A percentile compares a stretch with the other conserved stretches of the same genome.
Conservation (phyloP, 2,888 invertebrate genomes). For the Cosmia pyralina region DNA sequence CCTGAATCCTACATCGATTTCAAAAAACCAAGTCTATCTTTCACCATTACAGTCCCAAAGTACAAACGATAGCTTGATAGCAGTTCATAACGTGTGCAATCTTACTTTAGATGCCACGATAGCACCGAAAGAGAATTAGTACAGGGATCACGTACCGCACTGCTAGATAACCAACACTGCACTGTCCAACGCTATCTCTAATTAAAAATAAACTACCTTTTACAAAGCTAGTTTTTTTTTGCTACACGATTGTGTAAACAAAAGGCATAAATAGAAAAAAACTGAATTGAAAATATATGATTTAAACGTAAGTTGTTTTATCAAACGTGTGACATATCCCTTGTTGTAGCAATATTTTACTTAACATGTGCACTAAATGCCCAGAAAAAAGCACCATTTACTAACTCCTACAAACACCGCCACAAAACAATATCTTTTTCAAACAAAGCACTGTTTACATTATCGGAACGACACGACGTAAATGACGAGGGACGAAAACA, state of each 20-base stretch:
- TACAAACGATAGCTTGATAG: constrained; percentile 35
- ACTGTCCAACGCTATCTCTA: constrained; percentile 71
- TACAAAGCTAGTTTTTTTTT: constrained; percentile 49
- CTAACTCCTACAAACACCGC: neutral
- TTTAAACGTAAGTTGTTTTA: neutral
- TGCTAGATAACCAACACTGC: constrained; percentile 65
- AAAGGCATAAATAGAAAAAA: neutral
- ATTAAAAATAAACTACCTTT: constrained; percentile 75
- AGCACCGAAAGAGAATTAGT: constrained; percentile 66
- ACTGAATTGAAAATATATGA: neutral
- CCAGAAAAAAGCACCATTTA: neutral
- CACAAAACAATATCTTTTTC: neutral
- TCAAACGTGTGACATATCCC: neutral
- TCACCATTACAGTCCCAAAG: constrained; percentile 18
- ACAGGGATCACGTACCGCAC: constrained; percentile 69
- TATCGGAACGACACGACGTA: neutral
- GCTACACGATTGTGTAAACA: neutral
- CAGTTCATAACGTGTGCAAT: constrained; percentile 62
- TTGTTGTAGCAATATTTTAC: no score
- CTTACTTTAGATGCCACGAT: constrained; percentile 64
- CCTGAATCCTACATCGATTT: neutral
- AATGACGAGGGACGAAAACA: no score
- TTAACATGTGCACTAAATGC: no score
- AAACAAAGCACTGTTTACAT: neutral
- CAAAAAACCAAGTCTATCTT: constrained; percentile 2